phyloP scores from a whole-genome alignment of 2,113 vertebrate species.

The Heteronetta atricapilla region DNA sequence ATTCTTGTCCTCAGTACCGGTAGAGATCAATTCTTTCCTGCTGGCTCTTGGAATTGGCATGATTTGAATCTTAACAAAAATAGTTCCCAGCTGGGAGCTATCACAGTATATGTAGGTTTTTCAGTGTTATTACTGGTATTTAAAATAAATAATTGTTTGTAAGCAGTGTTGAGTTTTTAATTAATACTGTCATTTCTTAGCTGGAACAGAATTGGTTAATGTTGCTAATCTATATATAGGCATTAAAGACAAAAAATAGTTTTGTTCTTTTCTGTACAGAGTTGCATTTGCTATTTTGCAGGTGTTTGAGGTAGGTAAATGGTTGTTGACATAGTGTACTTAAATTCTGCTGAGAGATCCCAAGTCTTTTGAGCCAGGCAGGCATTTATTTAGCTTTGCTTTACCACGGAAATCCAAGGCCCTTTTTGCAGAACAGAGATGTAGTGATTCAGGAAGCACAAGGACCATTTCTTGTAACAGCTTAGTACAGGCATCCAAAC shows the following conservation, averaged over 20 bases:
- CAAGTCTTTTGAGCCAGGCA: background rate
- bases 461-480: background rate
- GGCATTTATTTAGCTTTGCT: background rate
- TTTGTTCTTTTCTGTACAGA: background rate
- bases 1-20: background rate
- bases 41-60: background rate
- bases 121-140: background rate
- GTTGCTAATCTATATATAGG: background rate
- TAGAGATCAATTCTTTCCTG: background rate
- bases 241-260: background rate
- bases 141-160: background rate
- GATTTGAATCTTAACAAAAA: background rate
- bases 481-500: background rate
- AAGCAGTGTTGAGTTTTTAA: background rate
- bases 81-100: background rate
- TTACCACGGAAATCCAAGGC: background rate
- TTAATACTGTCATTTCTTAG: background rate
- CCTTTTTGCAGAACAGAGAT: background rate
- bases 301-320: background rate
- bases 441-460: background rate
- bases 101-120: background rate
- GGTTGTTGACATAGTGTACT: background rate
- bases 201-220: background rate
- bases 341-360: background rate
- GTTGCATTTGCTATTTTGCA: background rate